A percentile compares a stretch with the other conserved stretches of the same genome.
phyloP scores from a whole-genome alignment of 2,888 invertebrate genomes.

The Limnephilus rhombicus region DNA sequence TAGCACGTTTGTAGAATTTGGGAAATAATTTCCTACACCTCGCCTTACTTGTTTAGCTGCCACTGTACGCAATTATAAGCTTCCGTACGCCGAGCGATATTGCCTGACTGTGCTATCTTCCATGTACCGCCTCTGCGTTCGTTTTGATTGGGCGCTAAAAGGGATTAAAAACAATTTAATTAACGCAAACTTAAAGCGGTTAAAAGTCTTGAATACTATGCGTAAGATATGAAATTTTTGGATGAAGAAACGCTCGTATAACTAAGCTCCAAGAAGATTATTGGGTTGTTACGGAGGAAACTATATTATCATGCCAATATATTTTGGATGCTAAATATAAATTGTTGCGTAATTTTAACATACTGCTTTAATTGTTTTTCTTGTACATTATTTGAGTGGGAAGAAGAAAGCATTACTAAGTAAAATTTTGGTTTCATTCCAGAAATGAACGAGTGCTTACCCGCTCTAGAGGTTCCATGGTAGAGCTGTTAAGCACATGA shows the following conservation, averaged over 20 bases:
- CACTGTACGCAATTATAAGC: not conserved
- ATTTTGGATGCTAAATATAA: too few species aligned
- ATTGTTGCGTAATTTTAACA: too few species aligned
- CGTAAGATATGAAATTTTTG: not conserved
- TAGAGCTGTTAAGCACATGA: too few species aligned
- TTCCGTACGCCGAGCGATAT: not conserved
- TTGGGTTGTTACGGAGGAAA: not conserved
- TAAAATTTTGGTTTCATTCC: too few species aligned
- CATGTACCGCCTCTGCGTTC: not conserved
- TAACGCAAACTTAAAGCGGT: constrained; percentile 31
- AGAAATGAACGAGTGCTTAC: too few species aligned
- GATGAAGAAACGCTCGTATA: not conserved
- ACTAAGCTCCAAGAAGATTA: not conserved
- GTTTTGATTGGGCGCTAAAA: constrained; percentile 43
- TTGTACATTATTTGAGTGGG: not conserved
- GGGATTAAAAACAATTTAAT: constrained; percentile 50
- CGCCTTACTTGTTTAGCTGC: constrained; percentile 32
- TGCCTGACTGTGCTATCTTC: not conserved
- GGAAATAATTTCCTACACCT: constrained; percentile 53
- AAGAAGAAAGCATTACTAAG: too few species aligned
- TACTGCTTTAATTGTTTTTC: not conserved
- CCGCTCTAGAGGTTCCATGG: too few species aligned
- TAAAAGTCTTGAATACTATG: not conserved
- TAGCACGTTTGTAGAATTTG: constrained; percentile 53
- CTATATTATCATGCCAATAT: not conserved